These are phyloP conservation scores for Rhogogaster chlorosoma DNA, from an alignment of 2,888 invertebrate species.

Conservation along the genomic window DNA sequence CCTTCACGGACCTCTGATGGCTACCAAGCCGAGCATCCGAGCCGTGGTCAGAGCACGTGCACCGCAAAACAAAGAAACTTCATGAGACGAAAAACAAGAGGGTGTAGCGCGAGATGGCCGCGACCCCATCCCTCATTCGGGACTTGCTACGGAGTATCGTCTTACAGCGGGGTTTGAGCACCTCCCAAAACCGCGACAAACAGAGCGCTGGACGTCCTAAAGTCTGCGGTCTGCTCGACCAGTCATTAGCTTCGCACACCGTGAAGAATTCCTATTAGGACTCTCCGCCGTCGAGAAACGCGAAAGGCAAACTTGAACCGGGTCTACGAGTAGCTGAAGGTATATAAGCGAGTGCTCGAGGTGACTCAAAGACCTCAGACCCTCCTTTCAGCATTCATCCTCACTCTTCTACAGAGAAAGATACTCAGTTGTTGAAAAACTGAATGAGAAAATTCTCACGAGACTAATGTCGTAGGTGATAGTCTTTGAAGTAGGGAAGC, in stretches of 20 bases:
- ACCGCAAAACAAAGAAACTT: constrained; percentile 64
- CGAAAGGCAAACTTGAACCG: constrained; percentile 18
- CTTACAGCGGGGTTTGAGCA: constrained; percentile 62
- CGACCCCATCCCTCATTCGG: constrained; percentile 35
- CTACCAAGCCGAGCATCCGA: constrained; percentile 4
- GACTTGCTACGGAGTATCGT: constrained; percentile 59
- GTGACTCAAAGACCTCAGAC: constrained; percentile 1
- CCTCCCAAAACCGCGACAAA: constrained; percentile 69
- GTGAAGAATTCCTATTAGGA: constrained; percentile 57
- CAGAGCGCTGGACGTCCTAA: constrained; percentile 56
- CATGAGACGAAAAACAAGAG: constrained; percentile 48
- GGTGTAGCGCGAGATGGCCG: constrained; percentile 51
- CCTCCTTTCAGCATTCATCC: neutral
- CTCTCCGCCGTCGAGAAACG: constrained; percentile 4
- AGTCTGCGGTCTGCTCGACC: constrained; percentile 55
- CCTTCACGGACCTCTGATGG: neutral
- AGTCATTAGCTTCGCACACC: constrained; percentile 63
- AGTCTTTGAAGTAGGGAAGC: constrained; percentile 32
- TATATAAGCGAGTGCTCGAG: constrained; percentile 9
- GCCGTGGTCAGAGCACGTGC: constrained; percentile 55
- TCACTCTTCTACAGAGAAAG: neutral
- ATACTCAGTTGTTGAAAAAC: neutral
- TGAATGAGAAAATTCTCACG: neutral
- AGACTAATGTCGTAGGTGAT: neutral
- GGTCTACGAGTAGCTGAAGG: constrained; percentile 10